Evolutionary conservation across 2,113 vertebrate species (phyloP), one percentile per base, ranked within the genome.

Genomic region (Antechinus stuartii): DNA sequence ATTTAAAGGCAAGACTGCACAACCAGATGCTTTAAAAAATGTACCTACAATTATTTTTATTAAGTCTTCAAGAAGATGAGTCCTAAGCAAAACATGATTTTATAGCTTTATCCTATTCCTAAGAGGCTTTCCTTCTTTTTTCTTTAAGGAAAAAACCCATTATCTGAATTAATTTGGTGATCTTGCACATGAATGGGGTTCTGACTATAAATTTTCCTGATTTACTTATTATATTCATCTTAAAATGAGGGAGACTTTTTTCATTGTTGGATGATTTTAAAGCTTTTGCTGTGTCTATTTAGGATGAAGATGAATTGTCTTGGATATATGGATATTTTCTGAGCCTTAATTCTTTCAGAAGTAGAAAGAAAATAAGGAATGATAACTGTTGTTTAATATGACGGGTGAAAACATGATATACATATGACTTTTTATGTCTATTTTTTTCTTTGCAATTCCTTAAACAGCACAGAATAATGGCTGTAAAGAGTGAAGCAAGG

Each of bases 181-280:
- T 94, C 53, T 30, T 68, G 95, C 90, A 96, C 92, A 92, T 84
- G 95, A 95, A 93, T 23, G 42, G 93, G 2, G 1, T 92, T 97
- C 96, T 97, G 57, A 90, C 42, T 94, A 93, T 57, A 97, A 93
- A 84, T 96, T 97, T 84, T 92, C 22, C 91, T 94, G 61, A 91
- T 96, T 97, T 96, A 56, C 46, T 90, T 94, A 52, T 50, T 93
- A 42, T 96, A 76, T 92, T 96, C 97, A 84, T 91, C 49, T 97
- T 68, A 95, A 94, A 91, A 94, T 22, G 95, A 94, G 52, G 25
- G 89, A 47, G 11, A 3, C 5, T 96, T 96, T 93, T 23, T 57
- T 93, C 95, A 90, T 92, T 96, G 1, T 61, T 19, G 91, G 90
- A 54, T 95, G 91, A 97, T 42, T 61, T 91, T 95, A 95, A 95